Evolutionary conservation across 2,888 invertebrate species (phyloP).

Genomic region (Amphipoea lucens): DNA sequence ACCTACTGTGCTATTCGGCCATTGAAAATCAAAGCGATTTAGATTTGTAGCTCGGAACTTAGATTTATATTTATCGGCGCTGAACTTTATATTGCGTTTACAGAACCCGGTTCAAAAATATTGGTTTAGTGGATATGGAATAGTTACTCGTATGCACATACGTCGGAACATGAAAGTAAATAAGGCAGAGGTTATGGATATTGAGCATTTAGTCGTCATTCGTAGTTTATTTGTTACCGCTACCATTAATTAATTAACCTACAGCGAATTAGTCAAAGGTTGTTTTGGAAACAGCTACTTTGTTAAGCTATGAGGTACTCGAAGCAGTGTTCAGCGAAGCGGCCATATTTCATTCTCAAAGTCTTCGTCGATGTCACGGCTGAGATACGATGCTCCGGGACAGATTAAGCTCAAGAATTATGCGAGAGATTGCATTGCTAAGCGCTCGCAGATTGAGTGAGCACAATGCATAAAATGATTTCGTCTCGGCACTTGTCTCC

Average conservation of each 20-base stretch:
- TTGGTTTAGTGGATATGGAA: slow-evolving; percentile 41
- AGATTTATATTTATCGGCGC: slow-evolving; percentile 52
- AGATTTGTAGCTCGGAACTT: slow-evolving; percentile 57
- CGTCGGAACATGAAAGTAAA: slow-evolving; percentile 6
- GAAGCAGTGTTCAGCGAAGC: slow-evolving; percentile 29
- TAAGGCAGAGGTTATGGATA: slow-evolving; percentile 9
- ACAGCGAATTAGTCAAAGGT: slow-evolving; percentile 3
- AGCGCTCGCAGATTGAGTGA: slow-evolving; percentile 66
- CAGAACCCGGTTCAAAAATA: slow-evolving; percentile 41
- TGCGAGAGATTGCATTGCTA: slow-evolving; percentile 65
- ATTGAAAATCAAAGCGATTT: slow-evolving; percentile 65
- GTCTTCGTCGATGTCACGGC: slow-evolving; percentile 50
- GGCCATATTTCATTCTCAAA: slow-evolving; percentile 51
- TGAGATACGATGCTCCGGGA: slow-evolving; percentile 57
- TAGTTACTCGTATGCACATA: slow-evolving; percentile 14
- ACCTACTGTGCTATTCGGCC: slow-evolving; percentile 59
- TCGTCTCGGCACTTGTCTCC: slow-evolving; percentile 62
- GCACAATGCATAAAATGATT: slow-evolving; percentile 70
- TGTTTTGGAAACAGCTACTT: slow-evolving; percentile 8
- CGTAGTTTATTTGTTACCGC: slow-evolving; percentile 15
- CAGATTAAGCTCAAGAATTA: slow-evolving; percentile 64
- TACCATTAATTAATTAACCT: slow-evolving; percentile 2
- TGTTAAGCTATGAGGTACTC: slow-evolving; percentile 9
- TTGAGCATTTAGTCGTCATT: slow-evolving; percentile 13
- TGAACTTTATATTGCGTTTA: slow-evolving; percentile 45